These are phyloP conservation scores for Sesia apiformis DNA, from an alignment of 2,888 invertebrate genomes.

Conservation along the genomic window DNA sequence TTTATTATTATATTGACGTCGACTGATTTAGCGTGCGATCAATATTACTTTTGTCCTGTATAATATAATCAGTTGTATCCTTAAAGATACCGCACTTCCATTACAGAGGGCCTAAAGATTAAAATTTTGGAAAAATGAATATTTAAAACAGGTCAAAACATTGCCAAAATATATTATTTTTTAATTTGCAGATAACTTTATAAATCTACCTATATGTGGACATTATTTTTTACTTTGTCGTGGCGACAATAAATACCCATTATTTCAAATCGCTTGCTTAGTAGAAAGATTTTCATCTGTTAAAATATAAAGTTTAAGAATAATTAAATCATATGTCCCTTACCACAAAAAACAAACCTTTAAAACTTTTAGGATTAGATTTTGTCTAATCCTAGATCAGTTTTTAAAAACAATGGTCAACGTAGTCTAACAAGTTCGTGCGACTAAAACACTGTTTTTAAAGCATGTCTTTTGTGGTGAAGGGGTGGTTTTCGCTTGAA, in stretches of 20 bases:
- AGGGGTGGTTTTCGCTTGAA: too few species aligned
- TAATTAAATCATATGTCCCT: too few species aligned
- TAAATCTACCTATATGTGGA: not conserved
- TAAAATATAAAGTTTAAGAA: not conserved
- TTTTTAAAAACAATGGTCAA: too few species aligned
- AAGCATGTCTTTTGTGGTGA: too few species aligned
- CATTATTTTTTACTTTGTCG: constrained; percentile 10
- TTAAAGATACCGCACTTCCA: not conserved
- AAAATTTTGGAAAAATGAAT: not conserved
- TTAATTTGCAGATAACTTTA: too few species aligned
- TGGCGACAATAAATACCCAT: constrained; percentile 17
- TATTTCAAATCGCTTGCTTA: constrained; percentile 8
- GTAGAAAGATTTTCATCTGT: not conserved
- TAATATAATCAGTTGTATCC: not conserved
- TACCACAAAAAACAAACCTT: too few species aligned
- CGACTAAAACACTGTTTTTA: too few species aligned
- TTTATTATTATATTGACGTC: not conserved
- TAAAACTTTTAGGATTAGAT: too few species aligned
- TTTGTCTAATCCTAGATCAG: too few species aligned
- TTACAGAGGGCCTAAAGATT: not conserved
- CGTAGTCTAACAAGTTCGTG: too few species aligned
- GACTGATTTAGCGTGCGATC: not conserved
- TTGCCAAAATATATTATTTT: constrained; percentile 22
- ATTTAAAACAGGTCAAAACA: constrained; percentile 16
- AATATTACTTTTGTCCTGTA: not conserved